Evolutionary conservation across 2,113 vertebrate genomes (phyloP).

Genomic region (Lampris megalopsis): DNA sequence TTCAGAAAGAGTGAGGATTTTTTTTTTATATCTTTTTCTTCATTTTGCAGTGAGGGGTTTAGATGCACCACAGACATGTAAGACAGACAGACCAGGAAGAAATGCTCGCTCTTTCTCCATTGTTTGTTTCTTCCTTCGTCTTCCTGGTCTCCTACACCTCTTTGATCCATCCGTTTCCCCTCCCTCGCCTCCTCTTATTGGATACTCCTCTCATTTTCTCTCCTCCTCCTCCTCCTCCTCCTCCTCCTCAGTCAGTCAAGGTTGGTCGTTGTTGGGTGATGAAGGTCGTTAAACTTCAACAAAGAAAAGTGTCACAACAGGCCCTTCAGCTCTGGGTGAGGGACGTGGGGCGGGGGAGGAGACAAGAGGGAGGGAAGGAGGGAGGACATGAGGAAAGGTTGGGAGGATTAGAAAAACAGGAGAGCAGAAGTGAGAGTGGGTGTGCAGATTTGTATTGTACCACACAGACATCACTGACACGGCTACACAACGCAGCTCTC

Average conservation of each 20-base stretch:
- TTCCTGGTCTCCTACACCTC: slow-evolving; percentile 10
- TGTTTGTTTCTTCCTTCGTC: slow-evolving; percentile 9
- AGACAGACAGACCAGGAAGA: slow-evolving; percentile 42
- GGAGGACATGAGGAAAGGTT: neutral
- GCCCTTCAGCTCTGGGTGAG: slow-evolving; percentile 62
- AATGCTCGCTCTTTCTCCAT: slow-evolving; percentile 31
- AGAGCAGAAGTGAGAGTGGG: neutral
- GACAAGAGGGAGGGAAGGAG: slow-evolving; percentile 15
- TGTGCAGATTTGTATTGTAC: neutral
- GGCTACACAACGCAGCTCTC: no score
- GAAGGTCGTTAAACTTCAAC: slow-evolving; percentile 44
- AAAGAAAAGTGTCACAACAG: slow-evolving; percentile 50
- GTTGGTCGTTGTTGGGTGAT: slow-evolving; percentile 52
- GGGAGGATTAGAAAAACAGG: neutral
- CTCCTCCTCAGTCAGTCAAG: slow-evolving; percentile 48
- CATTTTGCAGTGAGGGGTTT: slow-evolving; percentile 53
- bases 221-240: slow-evolving; percentile 26
- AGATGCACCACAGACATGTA: slow-evolving; percentile 59
- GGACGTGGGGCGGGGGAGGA: neutral
- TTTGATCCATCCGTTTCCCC: neutral
- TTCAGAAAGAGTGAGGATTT: slow-evolving; percentile 74
- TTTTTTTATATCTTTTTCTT: slow-evolving; percentile 76
- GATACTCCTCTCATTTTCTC: neutral
- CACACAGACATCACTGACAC: no score
- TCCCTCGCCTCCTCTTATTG: slow-evolving; percentile 7